Evolutionary conservation across 2,888 invertebrate genomes (phyloP).

Genomic region (Dione vanillae): DNA sequence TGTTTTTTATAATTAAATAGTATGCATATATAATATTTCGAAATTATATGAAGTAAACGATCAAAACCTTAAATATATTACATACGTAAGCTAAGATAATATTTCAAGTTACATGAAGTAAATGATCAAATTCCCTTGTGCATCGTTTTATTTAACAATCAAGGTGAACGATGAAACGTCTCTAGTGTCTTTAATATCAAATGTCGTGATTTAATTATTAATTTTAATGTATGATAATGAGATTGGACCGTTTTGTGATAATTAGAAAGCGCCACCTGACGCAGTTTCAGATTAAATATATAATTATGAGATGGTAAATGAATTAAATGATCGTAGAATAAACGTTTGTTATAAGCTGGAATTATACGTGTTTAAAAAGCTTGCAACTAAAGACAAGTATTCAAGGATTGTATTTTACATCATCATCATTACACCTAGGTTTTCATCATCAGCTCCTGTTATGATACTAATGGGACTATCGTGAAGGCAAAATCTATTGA

Average conservation of each 20-base stretch:
- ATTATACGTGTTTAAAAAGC: background rate
- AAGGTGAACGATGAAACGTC: slow-evolving; percentile 21
- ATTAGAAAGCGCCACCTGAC: slow-evolving; percentile 53
- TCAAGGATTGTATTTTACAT: no score
- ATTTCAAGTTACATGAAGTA: background rate
- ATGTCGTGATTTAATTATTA: slow-evolving; percentile 63
- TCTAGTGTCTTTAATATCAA: slow-evolving; percentile 32
- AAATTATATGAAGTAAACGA: no score
- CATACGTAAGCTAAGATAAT: background rate
- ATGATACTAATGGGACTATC: no score
- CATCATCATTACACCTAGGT: no score
- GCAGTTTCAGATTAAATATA: slow-evolving; percentile 32
- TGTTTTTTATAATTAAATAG: no score
- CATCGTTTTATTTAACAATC: slow-evolving; percentile 18
- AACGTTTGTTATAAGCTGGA: background rate
- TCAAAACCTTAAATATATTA: no score
- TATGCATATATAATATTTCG: no score
- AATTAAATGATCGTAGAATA: background rate
- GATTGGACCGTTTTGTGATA: slow-evolving; percentile 39
- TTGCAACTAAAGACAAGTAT: no score
- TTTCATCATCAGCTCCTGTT: no score
- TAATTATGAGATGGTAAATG: slow-evolving; percentile 12
- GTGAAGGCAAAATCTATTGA: no score
- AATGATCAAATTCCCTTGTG: slow-evolving; percentile 14
- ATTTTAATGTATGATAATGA: slow-evolving; percentile 75